These are phyloP conservation scores for Chunga burmeisteri DNA, from an alignment of 2,113 vertebrate species.

Conservation along the genomic window DNA sequence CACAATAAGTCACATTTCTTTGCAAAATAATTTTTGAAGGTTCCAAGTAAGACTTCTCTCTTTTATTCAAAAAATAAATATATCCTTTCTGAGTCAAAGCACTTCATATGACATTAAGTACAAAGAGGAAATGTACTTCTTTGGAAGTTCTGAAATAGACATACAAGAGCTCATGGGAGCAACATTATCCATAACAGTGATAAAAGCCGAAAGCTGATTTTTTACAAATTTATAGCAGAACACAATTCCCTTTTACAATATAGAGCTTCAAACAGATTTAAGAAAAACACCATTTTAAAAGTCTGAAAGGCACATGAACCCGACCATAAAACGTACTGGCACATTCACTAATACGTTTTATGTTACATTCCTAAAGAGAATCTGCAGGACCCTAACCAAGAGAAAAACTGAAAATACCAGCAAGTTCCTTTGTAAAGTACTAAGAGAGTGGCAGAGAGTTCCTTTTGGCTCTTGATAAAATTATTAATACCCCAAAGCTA, in stretches of 20 bases:
- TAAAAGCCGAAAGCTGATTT: conserved; percentile 56
- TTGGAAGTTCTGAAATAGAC: conserved; percentile 62
- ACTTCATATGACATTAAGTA: conserved; percentile 75
- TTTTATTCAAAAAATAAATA: conserved; percentile 89
- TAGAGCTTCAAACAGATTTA: conserved; percentile 21
- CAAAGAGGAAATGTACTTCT: conserved; percentile 72
- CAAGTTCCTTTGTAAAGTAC: conserved; percentile 22
- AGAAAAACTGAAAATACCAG: conserved; percentile 63
- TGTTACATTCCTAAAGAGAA: conserved; percentile 69
- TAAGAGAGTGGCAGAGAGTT: neutral
- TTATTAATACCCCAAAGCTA: neutral
- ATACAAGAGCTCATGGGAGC: conserved; percentile 55
- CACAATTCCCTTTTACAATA: conserved; percentile 32
- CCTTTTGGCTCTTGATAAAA: conserved; percentile 53
- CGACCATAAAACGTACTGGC: conserved; percentile 70
- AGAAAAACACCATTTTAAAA: conserved; percentile 63
- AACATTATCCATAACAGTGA: conserved; percentile 20
- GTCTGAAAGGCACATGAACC: conserved; percentile 82
- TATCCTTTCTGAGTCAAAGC: conserved; percentile 75
- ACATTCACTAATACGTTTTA: conserved; percentile 64
- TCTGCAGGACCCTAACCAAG: conserved; percentile 48
- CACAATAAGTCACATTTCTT: neutral
- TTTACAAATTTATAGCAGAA: conserved; percentile 57
- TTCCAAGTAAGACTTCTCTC: conserved; percentile 67
- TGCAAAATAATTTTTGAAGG: conserved; percentile 49